Evolutionary conservation across 2,113 vertebrate genomes (phyloP).

Genomic region (Alexandromys fortis): DNA sequence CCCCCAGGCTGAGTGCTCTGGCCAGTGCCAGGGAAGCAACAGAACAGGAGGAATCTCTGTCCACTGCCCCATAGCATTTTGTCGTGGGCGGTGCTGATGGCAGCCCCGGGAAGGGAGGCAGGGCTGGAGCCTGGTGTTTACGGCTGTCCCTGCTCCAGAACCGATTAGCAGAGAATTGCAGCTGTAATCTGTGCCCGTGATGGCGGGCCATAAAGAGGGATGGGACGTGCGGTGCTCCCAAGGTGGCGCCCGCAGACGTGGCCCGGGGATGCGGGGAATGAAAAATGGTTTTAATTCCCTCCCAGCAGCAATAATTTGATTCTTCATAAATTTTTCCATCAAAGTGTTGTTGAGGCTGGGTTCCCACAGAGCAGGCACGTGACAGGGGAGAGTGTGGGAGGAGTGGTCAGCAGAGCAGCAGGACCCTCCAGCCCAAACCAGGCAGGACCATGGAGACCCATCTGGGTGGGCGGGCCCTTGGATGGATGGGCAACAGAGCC

Average conservation of each 20-base stretch:
- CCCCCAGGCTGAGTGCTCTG: background rate
- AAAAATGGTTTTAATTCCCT: slow-evolving; percentile 94
- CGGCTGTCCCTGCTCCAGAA: slow-evolving; percentile 85
- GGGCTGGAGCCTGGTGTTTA: slow-evolving; percentile 82
- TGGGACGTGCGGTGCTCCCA: slow-evolving; percentile 88
- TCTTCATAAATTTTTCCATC: slow-evolving; percentile 93
- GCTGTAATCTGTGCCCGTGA: slow-evolving; percentile 88
- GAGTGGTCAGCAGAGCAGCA: slow-evolving; percentile 79
- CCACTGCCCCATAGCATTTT: background rate
- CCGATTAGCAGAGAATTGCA: slow-evolving; percentile 91
- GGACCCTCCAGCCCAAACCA: background rate
- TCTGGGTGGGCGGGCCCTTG: fast-evolving
- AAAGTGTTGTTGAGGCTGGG: slow-evolving; percentile 87
- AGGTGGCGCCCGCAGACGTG: slow-evolving; percentile 89
- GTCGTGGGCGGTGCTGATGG: slow-evolving; percentile 41
- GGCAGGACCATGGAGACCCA: fast-evolving
- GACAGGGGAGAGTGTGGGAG: slow-evolving; percentile 70
- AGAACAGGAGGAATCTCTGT: background rate
- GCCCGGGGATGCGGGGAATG: slow-evolving; percentile 89
- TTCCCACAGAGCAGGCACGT: slow-evolving; percentile 82
- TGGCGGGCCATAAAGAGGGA: slow-evolving; percentile 88
- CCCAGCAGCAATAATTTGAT: slow-evolving; percentile 91
- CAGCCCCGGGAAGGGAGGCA: slow-evolving; percentile 80
- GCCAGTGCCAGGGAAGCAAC: background rate
- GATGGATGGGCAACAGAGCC: background rate